Evolutionary conservation across 2,797 vertebrate genomes (phyloP).

Genomic region (Propithecus perrieri): DNA sequence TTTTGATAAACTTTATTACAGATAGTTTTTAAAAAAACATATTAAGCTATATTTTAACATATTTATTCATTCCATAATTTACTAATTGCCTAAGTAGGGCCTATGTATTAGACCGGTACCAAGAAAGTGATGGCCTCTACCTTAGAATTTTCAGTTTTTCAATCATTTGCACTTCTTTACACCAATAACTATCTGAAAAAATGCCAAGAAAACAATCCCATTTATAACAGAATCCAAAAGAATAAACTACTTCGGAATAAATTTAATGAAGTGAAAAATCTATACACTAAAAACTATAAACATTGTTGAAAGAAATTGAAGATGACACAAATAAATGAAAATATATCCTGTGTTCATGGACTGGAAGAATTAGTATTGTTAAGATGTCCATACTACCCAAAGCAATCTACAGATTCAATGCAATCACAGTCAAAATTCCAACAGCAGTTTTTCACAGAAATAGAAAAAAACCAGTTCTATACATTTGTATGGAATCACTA

Average conservation of each 20-base stretch:
- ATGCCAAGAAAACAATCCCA: background rate
- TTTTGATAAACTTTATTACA: background rate
- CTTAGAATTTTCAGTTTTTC: background rate
- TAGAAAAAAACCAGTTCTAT: background rate
- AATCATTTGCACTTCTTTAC: background rate
- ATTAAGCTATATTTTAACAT: background rate
- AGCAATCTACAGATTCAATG: background rate
- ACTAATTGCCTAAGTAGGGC: background rate
- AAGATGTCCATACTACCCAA: background rate
- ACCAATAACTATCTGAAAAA: background rate
- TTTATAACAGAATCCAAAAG: background rate
- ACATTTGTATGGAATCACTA: background rate
- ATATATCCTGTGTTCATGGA: background rate
- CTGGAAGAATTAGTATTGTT: background rate
- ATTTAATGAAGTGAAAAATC: background rate
- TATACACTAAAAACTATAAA: background rate
- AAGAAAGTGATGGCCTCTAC: background rate
- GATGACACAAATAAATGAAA: background rate
- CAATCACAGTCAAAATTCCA: background rate
- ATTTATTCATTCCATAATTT: background rate
- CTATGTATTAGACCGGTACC: background rate
- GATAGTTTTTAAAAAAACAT: background rate
- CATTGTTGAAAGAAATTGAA: background rate
- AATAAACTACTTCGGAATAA: background rate
- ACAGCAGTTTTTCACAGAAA: background rate